Evolutionary conservation across 2,113 vertebrate species (phyloP).

Genomic region (Gopherus flavomarginatus): DNA sequence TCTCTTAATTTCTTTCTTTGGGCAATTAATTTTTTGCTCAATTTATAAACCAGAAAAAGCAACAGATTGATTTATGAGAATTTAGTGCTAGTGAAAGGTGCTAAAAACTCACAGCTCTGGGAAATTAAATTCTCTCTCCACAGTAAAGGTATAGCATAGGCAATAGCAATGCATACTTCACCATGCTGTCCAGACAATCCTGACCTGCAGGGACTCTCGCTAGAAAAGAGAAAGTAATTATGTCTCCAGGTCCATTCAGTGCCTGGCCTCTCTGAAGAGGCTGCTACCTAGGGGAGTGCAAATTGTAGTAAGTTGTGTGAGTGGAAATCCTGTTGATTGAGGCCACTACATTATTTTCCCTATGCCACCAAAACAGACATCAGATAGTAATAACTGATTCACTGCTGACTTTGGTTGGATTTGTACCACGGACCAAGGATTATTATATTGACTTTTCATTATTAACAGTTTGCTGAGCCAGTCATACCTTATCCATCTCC

Average conservation of each 20-base stretch:
- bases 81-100: background rate
- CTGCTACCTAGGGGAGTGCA: too few relatives aligned
- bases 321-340: accelerated
- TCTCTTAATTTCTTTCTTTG: background rate
- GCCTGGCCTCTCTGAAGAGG: background rate
- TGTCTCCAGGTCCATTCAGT: background rate
- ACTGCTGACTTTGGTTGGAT: background rate
- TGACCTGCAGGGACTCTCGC: background rate
- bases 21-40: background rate
- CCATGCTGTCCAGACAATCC: accelerated
- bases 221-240: accelerated
- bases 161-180: background rate
- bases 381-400: background rate
- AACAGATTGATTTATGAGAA: background rate
- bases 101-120: accelerated
- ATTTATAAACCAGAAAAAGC: accelerated
- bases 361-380: accelerated
- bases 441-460: background rate
- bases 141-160: accelerated
- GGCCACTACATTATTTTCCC: accelerated
- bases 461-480: background rate
- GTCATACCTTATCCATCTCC: background rate
- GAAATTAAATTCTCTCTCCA: background rate
- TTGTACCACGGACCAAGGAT: background rate
- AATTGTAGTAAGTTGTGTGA: background rate